These are phyloP conservation scores for Empidonax traillii DNA, from an alignment of 2,113 vertebrate genomes.

Conservation along the genomic window DNA sequence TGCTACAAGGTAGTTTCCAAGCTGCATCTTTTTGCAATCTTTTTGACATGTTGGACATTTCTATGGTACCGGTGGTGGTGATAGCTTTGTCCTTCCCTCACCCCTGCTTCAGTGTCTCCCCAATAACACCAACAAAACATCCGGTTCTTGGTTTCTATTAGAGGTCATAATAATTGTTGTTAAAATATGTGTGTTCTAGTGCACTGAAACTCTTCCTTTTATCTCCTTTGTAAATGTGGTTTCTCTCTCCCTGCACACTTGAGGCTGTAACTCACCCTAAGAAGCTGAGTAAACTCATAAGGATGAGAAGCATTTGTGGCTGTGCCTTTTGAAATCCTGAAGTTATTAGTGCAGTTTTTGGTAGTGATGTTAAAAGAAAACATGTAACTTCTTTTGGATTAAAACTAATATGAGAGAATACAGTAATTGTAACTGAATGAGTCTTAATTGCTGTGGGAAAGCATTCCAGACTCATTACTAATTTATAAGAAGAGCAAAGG, in stretches of 20 bases:
- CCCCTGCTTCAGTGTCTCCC: rapidly evolving
- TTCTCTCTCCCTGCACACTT: background rate
- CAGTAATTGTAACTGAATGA: background rate
- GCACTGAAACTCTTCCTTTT: background rate
- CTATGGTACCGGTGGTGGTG: background rate
- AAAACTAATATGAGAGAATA: background rate
- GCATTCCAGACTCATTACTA: background rate
- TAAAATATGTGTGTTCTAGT: background rate
- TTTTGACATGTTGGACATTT: background rate
- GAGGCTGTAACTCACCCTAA: background rate
- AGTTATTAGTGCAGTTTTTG: background rate
- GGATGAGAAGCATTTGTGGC: background rate
- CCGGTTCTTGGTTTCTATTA: background rate
- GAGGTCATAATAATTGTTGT: background rate
- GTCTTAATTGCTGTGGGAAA: background rate
- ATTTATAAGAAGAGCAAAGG: background rate
- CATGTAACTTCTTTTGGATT: background rate
- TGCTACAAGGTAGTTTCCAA: background rate
- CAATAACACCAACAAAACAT: background rate
- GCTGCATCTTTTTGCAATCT: background rate
- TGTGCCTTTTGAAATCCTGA: background rate
- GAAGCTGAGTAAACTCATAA: background rate
- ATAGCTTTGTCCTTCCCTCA: background rate
- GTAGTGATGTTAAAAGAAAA: background rate
- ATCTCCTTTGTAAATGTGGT: background rate